phyloP scores from a whole-genome alignment of 92 coral and sea anemone genomes.

The Hydrozoanthus gracilis region DNA sequence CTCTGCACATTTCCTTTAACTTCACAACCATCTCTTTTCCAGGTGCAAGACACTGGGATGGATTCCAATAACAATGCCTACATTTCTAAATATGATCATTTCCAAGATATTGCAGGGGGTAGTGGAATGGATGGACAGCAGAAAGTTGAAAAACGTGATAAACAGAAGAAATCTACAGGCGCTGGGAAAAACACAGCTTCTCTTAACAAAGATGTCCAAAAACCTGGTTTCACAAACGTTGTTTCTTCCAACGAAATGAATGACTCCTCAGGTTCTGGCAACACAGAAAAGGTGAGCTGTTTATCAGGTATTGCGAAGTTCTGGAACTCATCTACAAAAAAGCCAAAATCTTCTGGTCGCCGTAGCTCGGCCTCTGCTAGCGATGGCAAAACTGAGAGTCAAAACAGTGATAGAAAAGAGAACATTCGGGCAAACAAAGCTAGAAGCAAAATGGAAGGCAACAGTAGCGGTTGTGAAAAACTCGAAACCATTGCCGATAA shows the following conservation, averaged over 20 bases:
- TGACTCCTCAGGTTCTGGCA: background rate
- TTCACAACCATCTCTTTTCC: background rate
- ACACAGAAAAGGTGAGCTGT: constrained; percentile 36
- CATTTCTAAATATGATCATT: background rate
- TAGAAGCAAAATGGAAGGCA: background rate
- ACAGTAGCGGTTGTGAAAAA: background rate
- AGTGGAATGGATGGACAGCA: background rate
- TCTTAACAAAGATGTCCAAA: background rate
- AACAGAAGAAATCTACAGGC: background rate
- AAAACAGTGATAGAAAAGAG: background rate
- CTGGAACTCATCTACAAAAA: constrained; percentile 63
- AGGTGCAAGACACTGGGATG: constrained; percentile 9
- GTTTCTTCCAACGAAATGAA: background rate
- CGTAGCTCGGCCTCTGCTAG: background rate
- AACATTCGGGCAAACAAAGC: background rate
- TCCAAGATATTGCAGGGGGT: background rate
- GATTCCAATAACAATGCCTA: background rate
- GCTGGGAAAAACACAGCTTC: background rate
- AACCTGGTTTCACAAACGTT: background rate
- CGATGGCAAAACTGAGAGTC: background rate
- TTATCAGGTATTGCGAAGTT: constrained; percentile 79
- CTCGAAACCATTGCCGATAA: background rate
- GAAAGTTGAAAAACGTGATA: background rate
- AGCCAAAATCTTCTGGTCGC: constrained; percentile 1
- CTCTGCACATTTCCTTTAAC: background rate